Base-by-base conservation (phyloP, 1,140 invertebrate genomes). In the Drosophila willistoni region DNA sequence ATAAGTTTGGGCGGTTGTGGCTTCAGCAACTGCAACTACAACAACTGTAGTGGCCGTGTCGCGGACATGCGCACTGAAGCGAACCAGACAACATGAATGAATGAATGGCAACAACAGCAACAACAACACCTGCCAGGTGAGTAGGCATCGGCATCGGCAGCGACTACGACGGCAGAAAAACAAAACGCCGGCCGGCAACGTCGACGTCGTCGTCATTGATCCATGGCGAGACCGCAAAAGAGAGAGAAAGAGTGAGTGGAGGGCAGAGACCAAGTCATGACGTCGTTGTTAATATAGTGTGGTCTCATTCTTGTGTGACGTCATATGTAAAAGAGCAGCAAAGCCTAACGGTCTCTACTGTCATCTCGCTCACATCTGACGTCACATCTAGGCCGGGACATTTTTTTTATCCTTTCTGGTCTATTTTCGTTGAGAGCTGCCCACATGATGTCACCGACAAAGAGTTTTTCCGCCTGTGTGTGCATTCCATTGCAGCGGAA, bases 111-210 rank as follows among this genome's bases (percentile, higher is more conserved):
- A 7, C 33, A 47, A 39, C 19, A 22, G 19, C 19, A 47, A 39
- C 9, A n/a, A 13, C 60, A 36, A 39, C 22, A 13, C 29, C 7
- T 6, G 42, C n/a, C 62, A 71, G 59, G 73, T 68, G 73, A 67
- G 66, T 42, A 22, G 71, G 22, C 41, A 41, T 36, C 61, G 63
- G 47, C 57, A 61, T n/a, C 59, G 54, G 29, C 12, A 13, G 12
- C 12, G 12, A 13, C 36, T 10, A 12, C 36, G 36, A 13, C 36
- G 12, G 17, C 62, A 12, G 44, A 59, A 42, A 62, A 33, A 59
- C 17, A 77, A 79, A 74, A 85, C 39, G 70, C 82, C 82, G 82
- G 82, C 82, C 82, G 82, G 82, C 76, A 64, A 71, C 64, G 42
- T 34, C 25, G 39, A 33, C 22, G 29, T 25, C 57, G 42, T 60